These are phyloP conservation scores for Clarias platycephalus DNA, from an alignment of 2,797 vertebrate species.

Conservation along the genomic window DNA sequence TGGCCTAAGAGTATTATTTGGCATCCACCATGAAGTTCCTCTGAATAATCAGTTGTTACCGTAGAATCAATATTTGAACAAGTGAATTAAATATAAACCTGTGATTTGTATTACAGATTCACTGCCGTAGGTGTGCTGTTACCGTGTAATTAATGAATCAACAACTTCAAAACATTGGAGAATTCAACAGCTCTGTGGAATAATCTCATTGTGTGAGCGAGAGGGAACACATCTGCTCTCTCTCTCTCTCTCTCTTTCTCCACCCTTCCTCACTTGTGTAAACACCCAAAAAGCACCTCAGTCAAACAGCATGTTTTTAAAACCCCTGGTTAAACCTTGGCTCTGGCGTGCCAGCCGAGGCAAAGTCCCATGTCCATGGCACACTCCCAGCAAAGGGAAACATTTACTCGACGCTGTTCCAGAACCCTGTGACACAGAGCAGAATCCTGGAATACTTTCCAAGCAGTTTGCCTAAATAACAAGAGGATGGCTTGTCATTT, in stretches of 20 bases:
- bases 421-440: conserved; percentile 58
- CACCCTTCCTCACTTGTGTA: conserved; percentile 28
- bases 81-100: background rate
- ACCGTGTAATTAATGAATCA: background rate
- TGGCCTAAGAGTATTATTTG: background rate
- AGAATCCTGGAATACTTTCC: conserved; percentile 70
- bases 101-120: background rate
- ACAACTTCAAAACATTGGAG: background rate
- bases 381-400: conserved; percentile 47
- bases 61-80: background rate
- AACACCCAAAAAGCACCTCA: conserved; percentile 47
- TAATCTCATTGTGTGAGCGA: conserved; percentile 48
- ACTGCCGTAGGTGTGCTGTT: background rate
- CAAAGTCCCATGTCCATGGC: conserved; percentile 35
- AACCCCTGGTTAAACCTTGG: conserved; percentile 44
- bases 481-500: conserved; percentile 20
- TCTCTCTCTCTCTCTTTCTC: conserved; percentile 6
- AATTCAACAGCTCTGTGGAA: conserved; percentile 5
- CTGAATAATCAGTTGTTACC: background rate
- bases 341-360: conserved; percentile 34
- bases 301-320: conserved; percentile 40
- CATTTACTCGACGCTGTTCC: conserved; percentile 57
- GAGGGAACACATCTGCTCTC: conserved; percentile 49
- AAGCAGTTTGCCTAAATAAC: conserved; percentile 69
- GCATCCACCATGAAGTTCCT: background rate